Evolutionary conservation across 2,113 vertebrate species (phyloP).

Genomic region (Brachyistius frenatus): DNA sequence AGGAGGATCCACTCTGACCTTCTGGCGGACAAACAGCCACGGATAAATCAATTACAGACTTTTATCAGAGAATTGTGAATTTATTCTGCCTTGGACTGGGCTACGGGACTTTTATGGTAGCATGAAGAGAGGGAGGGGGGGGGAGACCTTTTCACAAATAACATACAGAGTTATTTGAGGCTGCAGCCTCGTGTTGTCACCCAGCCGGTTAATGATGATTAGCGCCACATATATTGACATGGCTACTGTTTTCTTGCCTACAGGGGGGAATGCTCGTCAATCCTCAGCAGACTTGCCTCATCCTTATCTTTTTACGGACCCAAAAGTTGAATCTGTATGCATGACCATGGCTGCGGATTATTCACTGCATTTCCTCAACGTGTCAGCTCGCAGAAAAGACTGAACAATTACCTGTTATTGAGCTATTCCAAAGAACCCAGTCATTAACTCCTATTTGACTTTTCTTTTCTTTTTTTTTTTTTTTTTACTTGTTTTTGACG

Average conservation of each 20-base stretch:
- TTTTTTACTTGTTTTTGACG: neutral
- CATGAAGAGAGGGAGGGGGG: too few relatives aligned
- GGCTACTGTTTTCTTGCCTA: constrained; percentile 3
- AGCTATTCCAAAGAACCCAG: constrained; percentile 13
- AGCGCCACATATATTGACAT: constrained; percentile 12
- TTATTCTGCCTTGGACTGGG: neutral
- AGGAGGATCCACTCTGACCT: constrained; percentile 15
- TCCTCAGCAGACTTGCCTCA: constrained; percentile 12
- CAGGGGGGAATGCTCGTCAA: constrained; percentile 6
- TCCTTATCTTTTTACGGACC: constrained; percentile 40
- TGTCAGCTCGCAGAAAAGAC: constrained; percentile 16
- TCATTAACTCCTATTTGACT: neutral
- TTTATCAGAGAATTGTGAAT: neutral
- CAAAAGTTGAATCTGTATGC: constrained; percentile 51
- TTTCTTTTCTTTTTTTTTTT: neutral
- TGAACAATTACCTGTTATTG: constrained; percentile 41
- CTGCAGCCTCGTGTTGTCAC: neutral
- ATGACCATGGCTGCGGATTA: constrained; percentile 41
- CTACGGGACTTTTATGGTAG: neutral
- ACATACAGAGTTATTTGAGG: neutral
- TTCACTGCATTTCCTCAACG: constrained; percentile 39
- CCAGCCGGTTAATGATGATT: constrained; percentile 10
- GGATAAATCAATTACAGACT: neutral
- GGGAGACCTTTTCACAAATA: neutral
- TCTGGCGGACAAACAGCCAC: neutral